Evolutionary conservation across 2,888 invertebrate genomes (phyloP).

Genomic region (Acronicta aceris): DNA sequence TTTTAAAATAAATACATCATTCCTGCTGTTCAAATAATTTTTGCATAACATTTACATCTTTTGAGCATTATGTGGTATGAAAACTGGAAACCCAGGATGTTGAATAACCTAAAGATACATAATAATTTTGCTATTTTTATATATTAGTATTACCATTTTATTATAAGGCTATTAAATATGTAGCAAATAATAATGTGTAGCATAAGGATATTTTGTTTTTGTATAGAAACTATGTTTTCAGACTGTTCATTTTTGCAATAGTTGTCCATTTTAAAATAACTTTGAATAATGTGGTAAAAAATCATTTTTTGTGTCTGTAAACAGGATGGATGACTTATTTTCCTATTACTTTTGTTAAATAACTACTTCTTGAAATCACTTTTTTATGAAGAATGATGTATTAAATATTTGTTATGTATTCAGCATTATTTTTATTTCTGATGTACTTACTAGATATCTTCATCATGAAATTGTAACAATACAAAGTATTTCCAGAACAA

Average conservation of each 20-base stretch:
- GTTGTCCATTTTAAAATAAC: no score
- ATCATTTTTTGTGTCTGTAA: no score
- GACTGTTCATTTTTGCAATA: background rate
- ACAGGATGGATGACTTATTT: no score
- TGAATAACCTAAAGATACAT: slow-evolving; percentile 1
- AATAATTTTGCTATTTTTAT: slow-evolving; percentile 31
- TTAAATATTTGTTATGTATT: slow-evolving; percentile 4
- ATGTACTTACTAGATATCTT: background rate
- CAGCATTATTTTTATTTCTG: background rate
- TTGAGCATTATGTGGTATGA: slow-evolving; percentile 11
- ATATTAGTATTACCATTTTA: slow-evolving; percentile 17
- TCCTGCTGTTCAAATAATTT: slow-evolving; percentile 40
- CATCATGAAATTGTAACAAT: background rate
- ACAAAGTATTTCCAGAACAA: slow-evolving; percentile 13
- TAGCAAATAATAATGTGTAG: slow-evolving; percentile 27
- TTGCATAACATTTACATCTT: slow-evolving; percentile 22
- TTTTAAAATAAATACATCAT: slow-evolving; percentile 22
- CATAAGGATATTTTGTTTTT: slow-evolving; percentile 42
- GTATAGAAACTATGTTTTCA: slow-evolving; percentile 29
- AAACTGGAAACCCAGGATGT: slow-evolving; percentile 3
- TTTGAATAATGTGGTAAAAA: no score
- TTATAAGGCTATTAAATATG: slow-evolving; percentile 14
- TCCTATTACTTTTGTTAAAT: slow-evolving; percentile 18
- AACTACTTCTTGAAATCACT: slow-evolving; percentile 2
- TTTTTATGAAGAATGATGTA: slow-evolving; percentile 3